Base-by-base conservation (phyloP, 2,113 vertebrate species). In the Hippocampus zosterae region DNA sequence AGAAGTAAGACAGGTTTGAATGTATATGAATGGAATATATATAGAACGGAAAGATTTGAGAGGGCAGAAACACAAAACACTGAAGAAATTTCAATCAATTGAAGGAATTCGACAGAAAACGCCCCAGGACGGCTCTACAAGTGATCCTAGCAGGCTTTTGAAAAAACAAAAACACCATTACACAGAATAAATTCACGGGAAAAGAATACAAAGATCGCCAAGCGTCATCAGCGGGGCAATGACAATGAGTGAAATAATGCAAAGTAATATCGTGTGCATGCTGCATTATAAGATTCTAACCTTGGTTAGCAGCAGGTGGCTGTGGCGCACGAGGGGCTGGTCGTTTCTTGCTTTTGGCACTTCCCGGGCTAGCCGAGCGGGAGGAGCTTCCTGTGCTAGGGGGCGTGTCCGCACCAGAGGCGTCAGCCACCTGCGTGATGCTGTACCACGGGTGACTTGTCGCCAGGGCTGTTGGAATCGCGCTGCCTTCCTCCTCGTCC, bases 371-470 rank as follows among this genome's bases (percentile, higher is more conserved):
- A 50, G 92, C 92, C 3, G 95, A 93, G n/a, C 81, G 73, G 48
- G 89, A 82, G 0, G 85, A 80, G 74, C 82, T 82, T 42, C 73
- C 81, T 33, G 48, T 83, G 23, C 74, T 67, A 0, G 83, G 74
- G 29, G 85, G 77, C 0, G 77, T 60, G 19, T 85, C 85, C 2
- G 68, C 65, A 5, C 50, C 79, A 1, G 81, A 40, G 0, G 73
- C 1, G 0, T 91, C 90, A 4, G 85, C 62, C 0, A 68, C 65
- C 63, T 56, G 81, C 2, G 93, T 94, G 91, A 98, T 98, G 80
- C 93, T 88, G 0, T 98, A 99, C 97, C 97, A 99, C 1, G 97
- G 97, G 75, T 99, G 97, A 73, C 84, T 87, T 6, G 91, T 77
- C 67, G 78, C 79, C 15, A 86, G 46, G 0, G 86, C 40, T 23